Evolutionary conservation across 2,113 vertebrate genomes (phyloP).

Genomic region (Corythornis cristatus): DNA sequence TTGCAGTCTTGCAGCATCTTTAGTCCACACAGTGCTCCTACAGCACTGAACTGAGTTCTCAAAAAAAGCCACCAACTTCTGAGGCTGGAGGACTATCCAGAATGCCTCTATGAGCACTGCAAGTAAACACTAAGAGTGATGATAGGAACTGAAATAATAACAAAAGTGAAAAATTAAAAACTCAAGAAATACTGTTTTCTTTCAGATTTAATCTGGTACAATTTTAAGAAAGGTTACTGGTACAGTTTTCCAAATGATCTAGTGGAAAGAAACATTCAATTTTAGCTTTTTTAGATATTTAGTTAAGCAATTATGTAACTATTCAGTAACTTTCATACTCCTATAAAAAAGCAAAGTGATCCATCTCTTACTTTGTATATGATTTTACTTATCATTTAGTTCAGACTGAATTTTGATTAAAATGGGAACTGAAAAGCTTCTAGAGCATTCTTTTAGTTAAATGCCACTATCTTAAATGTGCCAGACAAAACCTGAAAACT

Average conservation of each 20-base stretch:
- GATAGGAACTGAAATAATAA: not conserved
- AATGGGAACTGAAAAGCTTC: not conserved
- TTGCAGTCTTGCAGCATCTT: not conserved
- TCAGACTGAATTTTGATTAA: not conserved
- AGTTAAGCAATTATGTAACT: not conserved
- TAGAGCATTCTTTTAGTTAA: not conserved
- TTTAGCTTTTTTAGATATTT: not conserved
- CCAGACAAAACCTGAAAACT: not conserved
- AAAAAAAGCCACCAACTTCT: not conserved
- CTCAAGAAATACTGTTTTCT: not conserved
- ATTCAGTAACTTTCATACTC: not conserved
- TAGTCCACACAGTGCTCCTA: not conserved
- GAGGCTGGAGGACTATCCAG: not conserved
- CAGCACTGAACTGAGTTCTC: not conserved
- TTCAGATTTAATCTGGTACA: not conserved
- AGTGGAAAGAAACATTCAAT: not conserved
- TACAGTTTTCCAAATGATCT: not conserved
- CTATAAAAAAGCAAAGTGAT: not conserved
- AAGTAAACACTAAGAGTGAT: not conserved
- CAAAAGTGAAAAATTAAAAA: fast-evolving
- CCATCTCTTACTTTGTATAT: not conserved
- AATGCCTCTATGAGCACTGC: not conserved
- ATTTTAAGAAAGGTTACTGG: not conserved
- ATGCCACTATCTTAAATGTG: not conserved
- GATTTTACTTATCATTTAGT: not conserved